Percentiles rank a stretch among this genome's conserved stretches.
Evolutionary conservation across 1,140 invertebrate genomes (phyloP).

Genomic region (Magallana gigas): DNA sequence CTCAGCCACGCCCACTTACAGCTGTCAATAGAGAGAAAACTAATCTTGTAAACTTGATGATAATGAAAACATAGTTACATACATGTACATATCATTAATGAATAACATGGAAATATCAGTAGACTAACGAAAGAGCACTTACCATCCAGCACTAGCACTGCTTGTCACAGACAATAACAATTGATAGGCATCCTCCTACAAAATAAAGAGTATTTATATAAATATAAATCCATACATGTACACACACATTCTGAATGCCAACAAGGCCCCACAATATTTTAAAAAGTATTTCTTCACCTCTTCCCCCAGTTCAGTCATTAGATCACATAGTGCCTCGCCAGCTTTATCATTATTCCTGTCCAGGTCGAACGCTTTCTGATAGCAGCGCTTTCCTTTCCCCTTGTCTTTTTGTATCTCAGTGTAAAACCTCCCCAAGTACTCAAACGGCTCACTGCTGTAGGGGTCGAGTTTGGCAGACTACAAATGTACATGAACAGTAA

Average conservation of each 20-base stretch:
- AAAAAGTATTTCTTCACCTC: conserved; percentile 31
- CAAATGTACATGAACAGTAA: conserved; percentile 67
- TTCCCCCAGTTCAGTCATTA: conserved; percentile 81
- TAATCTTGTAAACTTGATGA: neutral
- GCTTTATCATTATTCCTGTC: conserved; percentile 85
- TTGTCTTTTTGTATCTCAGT: conserved; percentile 74
- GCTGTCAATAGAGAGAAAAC: conserved; percentile 60
- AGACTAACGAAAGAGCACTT: conserved; percentile 10
- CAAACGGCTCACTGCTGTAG: conserved; percentile 86
- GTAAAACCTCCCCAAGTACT: conserved; percentile 89
- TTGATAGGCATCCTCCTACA: conserved; percentile 84
- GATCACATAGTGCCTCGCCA: conserved; percentile 87
- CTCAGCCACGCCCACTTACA: conserved; percentile 90
- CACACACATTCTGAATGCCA: neutral
- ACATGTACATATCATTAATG: too few species aligned
- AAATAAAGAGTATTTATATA: neutral
- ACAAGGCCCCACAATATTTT: neutral
- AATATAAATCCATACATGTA: neutral
- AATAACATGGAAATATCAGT: too few species aligned
- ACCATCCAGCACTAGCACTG: conserved; percentile 70
- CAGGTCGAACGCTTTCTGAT: conserved; percentile 89
- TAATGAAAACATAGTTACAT: neutral
- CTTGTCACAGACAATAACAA: conserved; percentile 83
- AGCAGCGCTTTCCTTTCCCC: conserved; percentile 84
- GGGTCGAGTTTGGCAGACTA: conserved; percentile 87